Evolutionary conservation across 2,797 vertebrate genomes (phyloP), one percentile per base, ranked within the genome.

Genomic region (Eulemur coronatus): DNA sequence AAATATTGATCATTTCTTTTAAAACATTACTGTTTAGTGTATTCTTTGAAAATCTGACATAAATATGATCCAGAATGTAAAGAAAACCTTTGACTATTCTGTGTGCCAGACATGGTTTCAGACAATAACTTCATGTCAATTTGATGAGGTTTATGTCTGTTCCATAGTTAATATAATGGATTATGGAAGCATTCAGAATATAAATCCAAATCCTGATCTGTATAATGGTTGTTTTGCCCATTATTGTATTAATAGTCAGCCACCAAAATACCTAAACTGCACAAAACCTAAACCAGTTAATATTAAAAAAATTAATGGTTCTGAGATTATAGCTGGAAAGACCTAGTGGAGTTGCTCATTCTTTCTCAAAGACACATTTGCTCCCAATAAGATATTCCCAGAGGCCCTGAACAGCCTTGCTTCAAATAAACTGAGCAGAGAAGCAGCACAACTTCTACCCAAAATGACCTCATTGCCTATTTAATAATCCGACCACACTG

Each of bases 1-100:
- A 95, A 80, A 82, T 81, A 89, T n/a, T 93, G 28, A 93, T 75
- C 30, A 84, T 94, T 89, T 10, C 81, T 82, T 73, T 91, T 87
- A 84, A 95, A 96, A 80, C 55, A 82, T 91, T 89, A 26, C 24
- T 14, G 26, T 26, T 80, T 92, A 84, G 28, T 78, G 7, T 93
- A 48, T 84, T 85, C 30, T 96, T 95, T 80, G 46, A 43, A 90
- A 79, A 85, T 78, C 22, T 89, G 26, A 79, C 22, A 57, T 79
- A 91, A 92, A 82, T 79, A 85, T 81, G 17, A 75, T 78, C n/a
- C 7, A 70, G 13, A 91, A 80, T 86, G 65, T 79, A 67, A 90
- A 70, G 52, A 73, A 92, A 96, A 73, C 7, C 24, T 82, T 65
- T 75, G 30, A 91, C 75, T 95, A 57, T 70, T 93, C 73, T 81